Conservation (phyloP, 30 jellyfish, hydroid and myxozoan genomes). For the Pseudorhiza aurosa region DNA sequence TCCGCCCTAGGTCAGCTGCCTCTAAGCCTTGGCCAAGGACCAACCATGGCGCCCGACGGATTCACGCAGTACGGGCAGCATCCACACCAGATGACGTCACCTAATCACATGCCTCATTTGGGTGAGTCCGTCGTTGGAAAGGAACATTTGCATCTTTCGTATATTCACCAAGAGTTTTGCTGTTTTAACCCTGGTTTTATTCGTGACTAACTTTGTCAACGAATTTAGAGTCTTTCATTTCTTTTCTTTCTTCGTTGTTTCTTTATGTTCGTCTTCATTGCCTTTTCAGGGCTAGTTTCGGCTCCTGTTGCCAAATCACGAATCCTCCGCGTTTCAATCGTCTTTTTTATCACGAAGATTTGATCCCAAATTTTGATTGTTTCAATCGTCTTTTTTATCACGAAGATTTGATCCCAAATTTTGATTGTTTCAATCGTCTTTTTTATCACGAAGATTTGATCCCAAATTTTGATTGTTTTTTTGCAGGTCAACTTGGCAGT, state of each 20-base stretch:
- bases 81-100: conserved; percentile 70
- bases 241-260: not conserved
- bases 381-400: not conserved
- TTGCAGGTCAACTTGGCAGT: conserved; percentile 44
- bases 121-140: no score
- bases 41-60: conserved; percentile 73
- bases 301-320: not conserved
- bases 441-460: not conserved
- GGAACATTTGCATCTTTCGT: no score
- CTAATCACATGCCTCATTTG: conserved; percentile 65
- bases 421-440: not conserved
- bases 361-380: no score
- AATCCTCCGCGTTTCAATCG: not conserved
- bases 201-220: no score
- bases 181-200: no score
- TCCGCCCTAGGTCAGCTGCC: conserved; percentile 69
- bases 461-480: not conserved
- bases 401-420: no score
- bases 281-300: not conserved
- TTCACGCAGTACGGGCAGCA: conserved; percentile 41
- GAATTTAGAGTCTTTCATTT: not conserved
- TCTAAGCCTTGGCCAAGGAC: conserved; percentile 50
- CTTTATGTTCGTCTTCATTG: not conserved
- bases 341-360: not conserved
- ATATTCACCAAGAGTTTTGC: no score